Base-by-base conservation (phyloP, 1,140 invertebrate genomes). In the Caenorhabditis latens region DNA sequence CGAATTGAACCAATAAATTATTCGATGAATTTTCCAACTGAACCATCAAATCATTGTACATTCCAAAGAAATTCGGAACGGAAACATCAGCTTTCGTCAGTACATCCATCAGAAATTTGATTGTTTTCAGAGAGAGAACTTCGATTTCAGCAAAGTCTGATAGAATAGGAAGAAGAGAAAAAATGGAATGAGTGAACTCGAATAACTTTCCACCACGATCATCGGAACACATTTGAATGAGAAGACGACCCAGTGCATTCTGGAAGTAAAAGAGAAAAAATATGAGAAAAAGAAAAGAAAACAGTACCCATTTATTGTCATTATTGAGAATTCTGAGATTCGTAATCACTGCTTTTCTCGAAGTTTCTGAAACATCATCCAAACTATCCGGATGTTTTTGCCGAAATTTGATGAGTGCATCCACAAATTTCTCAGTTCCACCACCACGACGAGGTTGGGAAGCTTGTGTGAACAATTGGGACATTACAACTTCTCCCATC, bases 171-270 rank as follows among this genome's bases (percentile, higher is more conserved):
- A 79, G n/a, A 21, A 79, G n/a, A 4, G 71, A 13, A 14, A 79
- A 50, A 50, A 79, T 53, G 6, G 71, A 16, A 42, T 79, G 71
- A 11, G 46, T 50, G 46, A 79, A 79, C 14, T 79, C 71, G 40
- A 79, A 79, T n/a, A 79, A 32, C 13, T 40, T 13, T 13, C n/a
- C 46, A 19, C 71, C 71, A 50, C 71, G 71, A 79, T 79, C 71
- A n/a, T 79, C 71, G n/a, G 43, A 4, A 14, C 71, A 50, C 71
- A 79, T 79, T 79, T 79, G 71, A 50, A 79, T 42, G 9, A 79
- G 43, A 8, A 79, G n/a, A 4, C 46, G 46, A 11, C n/a, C 46
- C 2, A 79, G n/a, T 8, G 71, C 4, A 32, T 48, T 13, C 71
- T 79, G 71, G 53, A 79, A 79, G 4, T 46, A 8, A 2, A 16